Base-by-base conservation (phyloP, 2,888 invertebrate species). In the Drosophila mulleri region DNA sequence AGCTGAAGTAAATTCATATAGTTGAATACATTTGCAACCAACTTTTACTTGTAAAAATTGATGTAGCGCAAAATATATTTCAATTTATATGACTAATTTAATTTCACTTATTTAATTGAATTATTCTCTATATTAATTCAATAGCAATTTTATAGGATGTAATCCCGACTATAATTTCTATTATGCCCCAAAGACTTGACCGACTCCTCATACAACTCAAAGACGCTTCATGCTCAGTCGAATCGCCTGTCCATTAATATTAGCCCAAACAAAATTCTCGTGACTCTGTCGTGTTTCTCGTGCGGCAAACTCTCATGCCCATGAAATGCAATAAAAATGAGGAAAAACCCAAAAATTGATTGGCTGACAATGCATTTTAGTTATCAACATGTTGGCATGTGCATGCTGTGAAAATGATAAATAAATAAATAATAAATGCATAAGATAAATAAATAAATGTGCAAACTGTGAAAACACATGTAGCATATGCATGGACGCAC, bases 311-410 rank as follows among this genome's bases (percentile, higher is more conserved):
- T 32, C 41, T 14, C n/a, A n/a, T 14, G 0, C 8, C 9, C 26
- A 12, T 18, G 3, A 41, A 41, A 41, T 35, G 11, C 41, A 44
- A 20, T 35, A 32, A 58, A 29, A 50, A 18, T 12, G 4, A 37
- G 12, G 9, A 23, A 42, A 48, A 29, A 12, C 23, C 29, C 9
- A 8, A n/a, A 42, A 73, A 23, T 44, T 64, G 75, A 75, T 75
- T 79, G 80, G 67, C 64, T 67, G 66, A 54, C 53, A 63, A 39
- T 45, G 66, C 18, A 79, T 42, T 59, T 62, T 44, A 48, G 58
- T 32, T 54, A 63, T 66, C 45, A 79, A 50, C 23, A 79, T 65
- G 37, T 62, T 50, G 32, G 45, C 48, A 62, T 44, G 54, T 37
- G 61, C 67, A 64, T 64, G 53, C 59, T 48, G 75, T 57, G 50